A percentile compares a stretch with the other conserved stretches of the same genome.
These are phyloP conservation scores for Siniperca obscura DNA, from an alignment of 2,797 vertebrate genomes.

Conservation along the genomic window DNA sequence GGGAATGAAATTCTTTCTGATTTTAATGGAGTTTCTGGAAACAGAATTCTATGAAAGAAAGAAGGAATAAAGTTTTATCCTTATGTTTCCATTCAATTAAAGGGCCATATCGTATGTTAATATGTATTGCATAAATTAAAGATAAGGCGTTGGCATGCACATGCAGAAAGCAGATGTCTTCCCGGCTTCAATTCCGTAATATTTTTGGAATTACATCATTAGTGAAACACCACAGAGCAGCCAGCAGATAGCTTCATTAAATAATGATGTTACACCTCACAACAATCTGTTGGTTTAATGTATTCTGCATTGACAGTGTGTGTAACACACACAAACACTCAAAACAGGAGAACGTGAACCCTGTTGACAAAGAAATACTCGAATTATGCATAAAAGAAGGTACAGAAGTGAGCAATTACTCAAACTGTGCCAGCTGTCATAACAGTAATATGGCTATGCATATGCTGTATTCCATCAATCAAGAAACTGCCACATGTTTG, in stretches of 20 bases:
- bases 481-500: constrained; percentile 50
- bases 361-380: constrained; percentile 65
- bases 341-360: constrained; percentile 38
- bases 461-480: constrained; percentile 71
- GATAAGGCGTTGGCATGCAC: not conserved
- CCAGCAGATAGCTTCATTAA: constrained; percentile 54
- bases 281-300: constrained; percentile 57
- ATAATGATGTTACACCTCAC: constrained; percentile 47
- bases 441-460: constrained; percentile 63
- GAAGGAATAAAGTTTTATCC: not conserved
- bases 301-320: constrained; percentile 46
- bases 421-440: constrained; percentile 74
- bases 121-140: constrained; percentile 28
- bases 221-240: constrained; percentile 40
- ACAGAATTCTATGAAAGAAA: not conserved
- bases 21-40: constrained; percentile 13
- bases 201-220: constrained; percentile 59
- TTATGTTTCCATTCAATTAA: not conserved
- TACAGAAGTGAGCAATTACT: constrained; percentile 72
- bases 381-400: constrained; percentile 72
- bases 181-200: constrained; percentile 27
- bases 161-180: constrained; percentile 35
- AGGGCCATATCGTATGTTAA: not conserved
- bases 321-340: not conserved
- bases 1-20: not conserved